Conservation (phyloP, 2,888 invertebrate species). For the Oegoconia quadripuncta region DNA sequence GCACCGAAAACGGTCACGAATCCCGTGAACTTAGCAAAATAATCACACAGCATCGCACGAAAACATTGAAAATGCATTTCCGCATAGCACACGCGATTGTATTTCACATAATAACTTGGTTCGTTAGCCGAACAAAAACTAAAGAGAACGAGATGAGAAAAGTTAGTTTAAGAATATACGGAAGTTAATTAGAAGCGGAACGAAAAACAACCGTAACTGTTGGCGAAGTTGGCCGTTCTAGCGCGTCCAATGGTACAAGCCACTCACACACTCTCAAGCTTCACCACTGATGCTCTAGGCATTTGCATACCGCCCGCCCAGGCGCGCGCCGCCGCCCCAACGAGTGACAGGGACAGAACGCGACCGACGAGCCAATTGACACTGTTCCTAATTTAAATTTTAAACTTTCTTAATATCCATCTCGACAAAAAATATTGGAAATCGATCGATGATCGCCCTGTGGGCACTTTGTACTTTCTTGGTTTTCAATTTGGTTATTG, state of each 20-base stretch:
- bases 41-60: slow-evolving; percentile 52
- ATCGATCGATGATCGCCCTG: too few relatives aligned
- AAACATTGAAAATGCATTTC: slow-evolving; percentile 47
- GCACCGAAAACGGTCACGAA: slow-evolving; percentile 43
- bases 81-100: slow-evolving; percentile 63
- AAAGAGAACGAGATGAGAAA: slow-evolving; percentile 71
- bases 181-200: slow-evolving; percentile 78
- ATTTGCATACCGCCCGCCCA: slow-evolving; percentile 81
- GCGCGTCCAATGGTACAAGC: slow-evolving; percentile 75
- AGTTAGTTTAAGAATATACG: slow-evolving; percentile 77
- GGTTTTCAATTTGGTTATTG: slow-evolving; percentile 8
- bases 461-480: slow-evolving; percentile 10
- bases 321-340: slow-evolving; percentile 75
- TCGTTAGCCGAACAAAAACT: slow-evolving; percentile 55
- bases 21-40: slow-evolving; percentile 37
- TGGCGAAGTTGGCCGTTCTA: slow-evolving; percentile 80
- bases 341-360: slow-evolving; percentile 71
- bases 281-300: slow-evolving; percentile 64
- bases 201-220: slow-evolving; percentile 80
- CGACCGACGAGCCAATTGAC: slow-evolving; percentile 46
- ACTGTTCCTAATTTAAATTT: slow-evolving; percentile 29
- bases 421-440: too few relatives aligned
- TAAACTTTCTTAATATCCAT: slow-evolving; percentile 6
- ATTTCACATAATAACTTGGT: slow-evolving; percentile 62
- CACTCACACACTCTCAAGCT: slow-evolving; percentile 67